Evolutionary conservation across 2,797 vertebrate genomes (phyloP).

Genomic region (Champsocephalus esox): DNA sequence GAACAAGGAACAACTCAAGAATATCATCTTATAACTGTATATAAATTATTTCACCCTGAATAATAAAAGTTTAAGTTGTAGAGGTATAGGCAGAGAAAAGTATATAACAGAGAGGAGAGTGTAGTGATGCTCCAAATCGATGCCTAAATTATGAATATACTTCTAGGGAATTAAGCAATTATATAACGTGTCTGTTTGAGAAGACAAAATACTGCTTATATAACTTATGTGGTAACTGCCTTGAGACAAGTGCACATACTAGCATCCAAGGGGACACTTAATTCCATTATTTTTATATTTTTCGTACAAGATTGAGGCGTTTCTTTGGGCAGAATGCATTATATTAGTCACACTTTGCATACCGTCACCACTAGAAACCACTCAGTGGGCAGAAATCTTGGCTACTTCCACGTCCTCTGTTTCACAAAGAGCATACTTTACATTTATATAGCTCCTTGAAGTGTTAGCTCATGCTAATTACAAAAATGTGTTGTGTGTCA

Average conservation of each 20-base stretch:
- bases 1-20: no score
- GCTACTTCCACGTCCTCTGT: background rate
- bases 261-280: background rate
- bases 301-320: background rate
- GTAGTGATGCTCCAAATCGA: background rate
- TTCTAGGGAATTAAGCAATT: background rate
- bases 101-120: background rate
- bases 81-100: background rate
- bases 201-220: background rate
- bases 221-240: background rate
- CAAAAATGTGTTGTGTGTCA: conserved; percentile 3
- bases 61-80: background rate
- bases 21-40: background rate
- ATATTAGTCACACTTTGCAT: conserved; percentile 26
- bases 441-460: background rate
- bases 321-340: conserved; percentile 10
- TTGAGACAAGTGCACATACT: background rate
- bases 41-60: background rate
- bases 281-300: conserved; percentile 6
- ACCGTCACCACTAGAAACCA: conserved; percentile 7
- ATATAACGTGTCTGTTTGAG: background rate
- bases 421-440: background rate
- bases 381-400: conserved; percentile 10
- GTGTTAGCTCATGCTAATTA: background rate
- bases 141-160: conserved; percentile 15